phyloP scores from a whole-genome alignment of 2,113 vertebrate genomes.

The Pardalotus punctatus region DNA sequence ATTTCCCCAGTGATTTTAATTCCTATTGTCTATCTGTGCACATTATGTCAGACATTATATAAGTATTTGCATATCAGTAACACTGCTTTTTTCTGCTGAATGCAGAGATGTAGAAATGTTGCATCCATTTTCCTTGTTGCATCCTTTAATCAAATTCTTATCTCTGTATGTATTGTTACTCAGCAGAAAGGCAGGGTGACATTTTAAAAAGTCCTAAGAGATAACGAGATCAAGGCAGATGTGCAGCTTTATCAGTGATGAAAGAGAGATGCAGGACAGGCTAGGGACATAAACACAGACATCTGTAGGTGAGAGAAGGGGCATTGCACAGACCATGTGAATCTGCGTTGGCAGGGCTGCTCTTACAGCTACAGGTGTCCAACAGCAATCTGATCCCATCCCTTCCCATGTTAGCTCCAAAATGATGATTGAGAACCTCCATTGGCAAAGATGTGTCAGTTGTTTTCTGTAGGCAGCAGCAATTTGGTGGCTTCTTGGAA shows the following conservation, averaged over 20 bases:
- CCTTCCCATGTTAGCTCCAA: neutral
- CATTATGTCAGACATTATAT: conserved; percentile 48
- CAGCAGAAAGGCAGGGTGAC: neutral
- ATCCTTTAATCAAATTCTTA: neutral
- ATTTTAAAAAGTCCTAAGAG: neutral
- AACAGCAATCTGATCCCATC: neutral
- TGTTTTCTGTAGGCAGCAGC: neutral
- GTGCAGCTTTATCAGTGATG: neutral
- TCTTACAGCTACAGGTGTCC: neutral
- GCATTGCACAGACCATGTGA: neutral
- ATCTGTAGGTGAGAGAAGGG: neutral
- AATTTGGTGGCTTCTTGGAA: neutral
- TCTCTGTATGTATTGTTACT: neutral
- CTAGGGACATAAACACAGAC: neutral
- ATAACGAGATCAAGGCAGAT: neutral
- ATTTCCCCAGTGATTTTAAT: conserved; percentile 60
- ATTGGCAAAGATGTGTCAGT: neutral
- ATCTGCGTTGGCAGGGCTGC: neutral
- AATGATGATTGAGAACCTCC: neutral
- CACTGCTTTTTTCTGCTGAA: neutral
- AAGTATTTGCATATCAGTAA: conserved; percentile 53
- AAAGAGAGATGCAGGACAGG: neutral
- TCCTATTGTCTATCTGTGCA: conserved; percentile 22
- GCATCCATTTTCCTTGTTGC: neutral
- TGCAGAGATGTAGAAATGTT: neutral